These are phyloP conservation scores for Ecdyonurus torrentis DNA, from an alignment of 2,888 invertebrate species.

Conservation along the genomic window DNA sequence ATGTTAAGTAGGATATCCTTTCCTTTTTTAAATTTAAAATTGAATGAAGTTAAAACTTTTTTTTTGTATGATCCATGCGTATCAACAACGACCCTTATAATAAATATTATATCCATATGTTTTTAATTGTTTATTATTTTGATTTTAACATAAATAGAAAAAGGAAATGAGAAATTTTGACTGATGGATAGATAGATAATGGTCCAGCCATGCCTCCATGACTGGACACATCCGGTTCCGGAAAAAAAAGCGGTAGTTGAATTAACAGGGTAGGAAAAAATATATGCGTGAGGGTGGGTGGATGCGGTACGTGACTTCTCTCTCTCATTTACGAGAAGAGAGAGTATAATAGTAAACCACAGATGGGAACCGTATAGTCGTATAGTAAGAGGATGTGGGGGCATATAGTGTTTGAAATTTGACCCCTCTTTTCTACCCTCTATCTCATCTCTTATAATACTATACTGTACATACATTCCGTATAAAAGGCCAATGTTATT, in stretches of 20 bases:
- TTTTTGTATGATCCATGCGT: too few relatives aligned
- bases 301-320: background rate
- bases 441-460: background rate
- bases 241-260: background rate
- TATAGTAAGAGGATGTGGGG: background rate
- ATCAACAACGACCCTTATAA: too few relatives aligned
- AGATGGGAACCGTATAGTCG: background rate
- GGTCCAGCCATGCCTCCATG: background rate
- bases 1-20: background rate
- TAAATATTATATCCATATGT: too few relatives aligned
- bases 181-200: background rate
- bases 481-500: too few relatives aligned
- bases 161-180: background rate
- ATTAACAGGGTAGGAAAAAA: background rate
- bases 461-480: too few relatives aligned
- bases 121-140: too few relatives aligned
- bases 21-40: background rate
- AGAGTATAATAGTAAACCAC: background rate
- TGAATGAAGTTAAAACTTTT: too few relatives aligned
- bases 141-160: too few relatives aligned
- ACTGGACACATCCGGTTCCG: background rate
- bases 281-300: background rate
- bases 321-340: background rate
- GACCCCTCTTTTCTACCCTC: background rate
- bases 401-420: background rate